Percentiles rank a stretch among this genome's conserved stretches.
These are phyloP conservation scores for Reinhardtius hippoglossoides DNA, from an alignment of 2,113 vertebrate species.

Conservation along the genomic window DNA sequence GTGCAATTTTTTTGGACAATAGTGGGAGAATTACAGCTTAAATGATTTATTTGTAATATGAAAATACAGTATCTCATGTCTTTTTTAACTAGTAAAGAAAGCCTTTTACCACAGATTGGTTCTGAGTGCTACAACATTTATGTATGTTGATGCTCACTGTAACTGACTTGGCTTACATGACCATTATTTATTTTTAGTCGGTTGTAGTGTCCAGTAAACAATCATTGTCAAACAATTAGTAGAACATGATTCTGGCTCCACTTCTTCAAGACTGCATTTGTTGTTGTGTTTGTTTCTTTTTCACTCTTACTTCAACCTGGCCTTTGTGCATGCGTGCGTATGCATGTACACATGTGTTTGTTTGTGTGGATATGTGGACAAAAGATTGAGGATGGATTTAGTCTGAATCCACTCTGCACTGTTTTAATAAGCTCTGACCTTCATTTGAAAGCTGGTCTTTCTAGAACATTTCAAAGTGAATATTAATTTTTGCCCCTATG, in stretches of 20 bases:
- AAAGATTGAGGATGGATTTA: constrained; percentile 21
- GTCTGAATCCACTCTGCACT: constrained; percentile 21
- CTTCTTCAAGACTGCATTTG: not conserved
- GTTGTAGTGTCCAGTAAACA: constrained; percentile 40
- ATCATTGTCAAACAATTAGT: constrained; percentile 38
- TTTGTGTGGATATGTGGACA: constrained; percentile 4
- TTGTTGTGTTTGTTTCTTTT: constrained; percentile 8
- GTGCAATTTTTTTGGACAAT: constrained; percentile 10
- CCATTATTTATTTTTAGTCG: constrained; percentile 47
- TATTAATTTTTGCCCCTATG: constrained; percentile 30
- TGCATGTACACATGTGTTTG: not conserved
- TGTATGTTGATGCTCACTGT: constrained; percentile 11
- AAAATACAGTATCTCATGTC: constrained; percentile 7
- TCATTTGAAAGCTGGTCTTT: constrained; percentile 45
- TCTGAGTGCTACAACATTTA: constrained; percentile 11
- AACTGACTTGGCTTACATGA: constrained; percentile 27
- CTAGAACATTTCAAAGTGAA: constrained; percentile 26
- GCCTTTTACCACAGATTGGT: constrained; percentile 8
- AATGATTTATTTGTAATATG: constrained; percentile 21
- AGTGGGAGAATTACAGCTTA: constrained; percentile 11
- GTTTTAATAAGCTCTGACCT: constrained; percentile 55
- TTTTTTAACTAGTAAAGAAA: constrained; percentile 15
- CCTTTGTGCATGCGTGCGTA: not conserved
- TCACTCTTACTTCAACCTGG: constrained; percentile 9
- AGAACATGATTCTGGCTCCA: constrained; percentile 29